A percentile compares a stretch with the other conserved stretches of the same genome.
Conservation (phyloP, 2,113 vertebrate genomes). For the Petaurus breviceps region DNA sequence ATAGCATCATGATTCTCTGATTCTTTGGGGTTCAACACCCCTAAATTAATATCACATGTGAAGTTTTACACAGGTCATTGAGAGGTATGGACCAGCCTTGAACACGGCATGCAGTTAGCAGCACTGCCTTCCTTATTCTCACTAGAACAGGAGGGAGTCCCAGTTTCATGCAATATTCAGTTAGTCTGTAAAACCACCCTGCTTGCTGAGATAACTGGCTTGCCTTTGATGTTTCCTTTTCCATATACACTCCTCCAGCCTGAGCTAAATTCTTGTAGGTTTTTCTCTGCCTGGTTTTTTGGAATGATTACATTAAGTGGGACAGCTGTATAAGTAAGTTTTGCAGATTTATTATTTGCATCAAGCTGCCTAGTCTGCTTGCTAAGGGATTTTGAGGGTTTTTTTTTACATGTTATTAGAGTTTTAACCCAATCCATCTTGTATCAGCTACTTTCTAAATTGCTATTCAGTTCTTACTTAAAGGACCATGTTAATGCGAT, state of each 20-base stretch:
- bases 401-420: not conserved
- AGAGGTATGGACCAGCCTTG: not conserved
- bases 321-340: not conserved
- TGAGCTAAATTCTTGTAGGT: slow-evolving; percentile 13
- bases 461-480: not conserved
- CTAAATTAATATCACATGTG: not conserved
- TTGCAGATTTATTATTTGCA: not conserved
- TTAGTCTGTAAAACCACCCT: not conserved
- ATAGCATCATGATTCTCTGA: not conserved
- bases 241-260: not conserved
- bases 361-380: not conserved
- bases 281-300: slow-evolving; percentile 6
- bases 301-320: not conserved
- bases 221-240: slow-evolving; percentile 24
- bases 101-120: not conserved
- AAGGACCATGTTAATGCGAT: not conserved
- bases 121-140: not conserved
- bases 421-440: not conserved
- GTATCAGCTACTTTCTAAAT: not conserved
- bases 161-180: slow-evolving; percentile 1
- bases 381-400: not conserved
- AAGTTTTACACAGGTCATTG: not conserved
- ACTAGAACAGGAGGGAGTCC: not conserved
- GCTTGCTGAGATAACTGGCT: not conserved
- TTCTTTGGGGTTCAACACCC: not conserved